Evolutionary conservation across 2,888 invertebrate species (phyloP).

Genomic region (Limenitis camilla): DNA sequence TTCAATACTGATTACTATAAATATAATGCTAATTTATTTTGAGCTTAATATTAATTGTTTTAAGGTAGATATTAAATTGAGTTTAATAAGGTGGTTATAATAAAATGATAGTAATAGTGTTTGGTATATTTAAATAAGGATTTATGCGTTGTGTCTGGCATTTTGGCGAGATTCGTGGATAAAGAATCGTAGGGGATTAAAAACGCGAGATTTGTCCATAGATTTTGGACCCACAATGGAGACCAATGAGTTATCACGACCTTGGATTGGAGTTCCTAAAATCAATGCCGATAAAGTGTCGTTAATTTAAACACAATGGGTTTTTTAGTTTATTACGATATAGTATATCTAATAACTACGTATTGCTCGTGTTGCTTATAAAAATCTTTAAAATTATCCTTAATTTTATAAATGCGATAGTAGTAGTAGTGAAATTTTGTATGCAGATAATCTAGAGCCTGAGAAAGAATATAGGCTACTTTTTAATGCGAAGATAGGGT

Average conservation of each 20-base stretch:
- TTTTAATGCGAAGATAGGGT: no score
- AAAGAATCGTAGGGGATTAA: conserved; percentile 56
- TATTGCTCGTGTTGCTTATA: neutral
- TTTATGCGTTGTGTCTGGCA: conserved; percentile 72
- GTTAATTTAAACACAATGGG: neutral
- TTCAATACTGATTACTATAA: conserved; percentile 18
- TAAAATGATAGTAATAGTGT: conserved; percentile 25
- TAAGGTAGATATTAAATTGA: conserved; percentile 33
- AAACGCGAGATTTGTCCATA: conserved; percentile 48
- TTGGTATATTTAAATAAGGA: conserved; percentile 73
- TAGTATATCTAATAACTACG: neutral
- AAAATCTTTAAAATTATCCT: no score
- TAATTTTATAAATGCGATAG: no score
- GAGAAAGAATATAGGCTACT: no score
- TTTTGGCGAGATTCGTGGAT: conserved; percentile 71
- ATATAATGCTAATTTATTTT: conserved; percentile 24
- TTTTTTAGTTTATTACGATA: neutral
- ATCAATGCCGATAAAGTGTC: conserved; percentile 4
- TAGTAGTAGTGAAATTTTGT: no score
- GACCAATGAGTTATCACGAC: conserved; percentile 38
- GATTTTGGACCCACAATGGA: conserved; percentile 53
- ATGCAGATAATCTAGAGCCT: no score
- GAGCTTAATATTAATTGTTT: conserved; percentile 24
- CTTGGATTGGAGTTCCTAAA: conserved; percentile 26
- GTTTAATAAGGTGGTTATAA: conserved; percentile 26